Evolutionary conservation across 2,797 vertebrate genomes (phyloP), one percentile per base, ranked within the genome.

Genomic region (Tinamus major): DNA sequence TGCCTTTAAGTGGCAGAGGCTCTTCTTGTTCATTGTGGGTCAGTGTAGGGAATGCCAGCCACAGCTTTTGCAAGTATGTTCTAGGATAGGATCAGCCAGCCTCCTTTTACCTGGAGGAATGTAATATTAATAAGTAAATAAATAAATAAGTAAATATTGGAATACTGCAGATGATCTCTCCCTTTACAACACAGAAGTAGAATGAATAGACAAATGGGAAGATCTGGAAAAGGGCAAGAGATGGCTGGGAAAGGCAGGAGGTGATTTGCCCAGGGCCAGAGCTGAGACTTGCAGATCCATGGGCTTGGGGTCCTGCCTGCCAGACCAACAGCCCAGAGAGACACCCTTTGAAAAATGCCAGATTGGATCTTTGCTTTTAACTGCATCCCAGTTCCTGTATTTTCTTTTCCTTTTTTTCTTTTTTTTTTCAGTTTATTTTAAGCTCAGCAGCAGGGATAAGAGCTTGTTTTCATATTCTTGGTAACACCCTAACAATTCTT

Each of bases 391-490:
- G 14, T 16, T 79, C 21, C n/a, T 67, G 1, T 67, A 59, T 79
- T 77, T 67, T 63, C 41, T 76, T 46, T 58, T 10, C 21, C 4
- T 8, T 14, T 35, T 6, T 8, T 6, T 21, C 8, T 14, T 35
- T 6, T 8, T 6, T 21, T 10, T 23, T 35, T 49, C 18, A 33
- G 31, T 80, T 41, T 4, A 8, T 69, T 56, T 67, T 49, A 71
- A 89, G 29, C 42, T 95, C 51, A 70, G 69, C 2, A 1, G 65
- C 41, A 62, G 77, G 77, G 79, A 44, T 84, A 85, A 69, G 70
- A 89, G 67, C 62, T 92, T 94, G 77, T 95, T 96, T 95, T 91
- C 67, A 42, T 71, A 55, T 77, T 88, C 82, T 70, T 15, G 86
- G 4, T 86, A 90, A 86, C 94, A 94, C 82, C 68, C 67, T 92